Percentiles rank a stretch among this genome's conserved stretches.
phyloP scores from a whole-genome alignment of 2,797 vertebrate genomes.

The Malacoraja senta region DNA sequence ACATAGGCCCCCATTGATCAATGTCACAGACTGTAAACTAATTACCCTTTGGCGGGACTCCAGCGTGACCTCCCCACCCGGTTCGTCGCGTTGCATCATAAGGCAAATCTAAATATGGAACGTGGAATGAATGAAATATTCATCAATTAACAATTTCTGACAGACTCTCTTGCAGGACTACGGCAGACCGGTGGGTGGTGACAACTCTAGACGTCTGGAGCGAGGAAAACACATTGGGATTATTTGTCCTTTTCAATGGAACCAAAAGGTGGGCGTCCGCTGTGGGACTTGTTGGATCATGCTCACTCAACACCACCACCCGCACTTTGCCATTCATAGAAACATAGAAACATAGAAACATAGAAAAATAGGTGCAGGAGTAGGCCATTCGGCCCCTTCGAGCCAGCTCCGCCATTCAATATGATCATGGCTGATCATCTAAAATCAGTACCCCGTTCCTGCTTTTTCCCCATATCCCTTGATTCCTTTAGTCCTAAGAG shows the following conservation, averaged over 20 bases:
- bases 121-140: slow-evolving; percentile 44
- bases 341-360: no score
- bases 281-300: not conserved
- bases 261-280: not conserved
- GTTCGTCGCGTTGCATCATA: slow-evolving; percentile 74
- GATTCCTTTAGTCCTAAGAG: no score
- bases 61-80: slow-evolving; percentile 67
- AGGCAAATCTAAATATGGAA: slow-evolving; percentile 62
- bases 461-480: no score
- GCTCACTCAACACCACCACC: no score
- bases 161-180: slow-evolving; percentile 1
- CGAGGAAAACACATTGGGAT: slow-evolving; percentile 22
- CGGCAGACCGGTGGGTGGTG: not conserved
- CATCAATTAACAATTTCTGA: not conserved
- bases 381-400: no score
- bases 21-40: not conserved
- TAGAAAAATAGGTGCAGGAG: no score
- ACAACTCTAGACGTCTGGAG: slow-evolving; percentile 21
- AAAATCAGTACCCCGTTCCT: no score
- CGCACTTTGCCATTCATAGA: no score
- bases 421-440: no score
- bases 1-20: slow-evolving; percentile 19
- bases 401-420: no score
- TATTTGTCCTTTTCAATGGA: slow-evolving; percentile 10
- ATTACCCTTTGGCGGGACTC: slow-evolving; percentile 70